Evolutionary conservation across 1,140 invertebrate genomes (phyloP).

Genomic region (Diachasmimorpha longicaudata): DNA sequence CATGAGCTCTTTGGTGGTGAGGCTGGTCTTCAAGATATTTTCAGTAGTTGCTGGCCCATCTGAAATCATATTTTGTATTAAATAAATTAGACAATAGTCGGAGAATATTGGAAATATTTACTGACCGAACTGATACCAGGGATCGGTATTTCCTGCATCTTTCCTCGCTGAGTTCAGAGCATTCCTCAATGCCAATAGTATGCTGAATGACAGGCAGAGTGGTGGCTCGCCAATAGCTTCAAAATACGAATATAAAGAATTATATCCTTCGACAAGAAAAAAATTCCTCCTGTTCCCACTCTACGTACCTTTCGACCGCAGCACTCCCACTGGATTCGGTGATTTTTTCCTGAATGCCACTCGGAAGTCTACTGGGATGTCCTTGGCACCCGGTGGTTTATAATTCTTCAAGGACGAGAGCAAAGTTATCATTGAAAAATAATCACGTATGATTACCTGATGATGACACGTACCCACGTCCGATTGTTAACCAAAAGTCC

Average conservation of each 20-base stretch:
- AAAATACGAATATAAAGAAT: neutral
- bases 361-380: constrained; percentile 85
- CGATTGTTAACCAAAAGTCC: constrained; percentile 76
- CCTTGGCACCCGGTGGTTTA: constrained; percentile 81
- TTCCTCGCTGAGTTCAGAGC: constrained; percentile 72
- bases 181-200: constrained; percentile 75
- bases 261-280: neutral
- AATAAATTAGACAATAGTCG: neutral
- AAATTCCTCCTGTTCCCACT: neutral
- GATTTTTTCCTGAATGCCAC: constrained; percentile 75
- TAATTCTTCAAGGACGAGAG: constrained; percentile 67
- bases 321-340: constrained; percentile 73
- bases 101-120: neutral
- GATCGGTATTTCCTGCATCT: constrained; percentile 62
- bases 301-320: constrained; percentile 77
- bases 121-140: constrained; percentile 50
- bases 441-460: neutral
- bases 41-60: constrained; percentile 54
- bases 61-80: constrained; percentile 32
- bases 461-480: constrained; percentile 85
- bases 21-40: constrained; percentile 47
- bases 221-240: constrained; percentile 81
- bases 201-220: constrained; percentile 69
- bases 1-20: constrained; percentile 47
- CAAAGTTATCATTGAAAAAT: neutral